Evolutionary conservation across 2,888 invertebrate genomes (phyloP), one percentile per base, ranked within the genome.

Genomic region (Drosophila gaucha): DNA sequence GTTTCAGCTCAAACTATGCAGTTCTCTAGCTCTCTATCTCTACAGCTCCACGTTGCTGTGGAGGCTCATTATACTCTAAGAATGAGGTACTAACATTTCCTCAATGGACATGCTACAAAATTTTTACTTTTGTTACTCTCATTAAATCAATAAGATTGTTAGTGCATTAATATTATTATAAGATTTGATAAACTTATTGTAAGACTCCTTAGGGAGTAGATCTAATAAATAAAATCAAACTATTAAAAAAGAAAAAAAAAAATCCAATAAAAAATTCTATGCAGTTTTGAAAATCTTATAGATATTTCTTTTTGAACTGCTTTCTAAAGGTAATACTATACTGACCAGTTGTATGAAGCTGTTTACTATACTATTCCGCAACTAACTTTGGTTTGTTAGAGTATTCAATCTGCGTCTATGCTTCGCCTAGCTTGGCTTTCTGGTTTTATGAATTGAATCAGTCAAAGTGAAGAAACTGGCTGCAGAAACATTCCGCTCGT

Each of bases 401-500:
- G 64, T 22, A 60, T 60, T 39, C 14, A 3, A 1, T 4, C 0
- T 6, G 2, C 30, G 14, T 38, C 30, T 10, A 2, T 22, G 12
- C 49, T 16, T 0, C 3, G 24, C 0, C 8, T 14, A 12, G 24
- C 5, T 63, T 30, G 20, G 24, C 31, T 9, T 22, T 31, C 64
- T 16, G 64, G 64, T 64, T 88, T 88, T 83, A 88, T 88, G 89
- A 89, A 88, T 89, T 89, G 79, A 88, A 89, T 86, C 89, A 86
- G 89, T 86, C 89, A 86, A 80, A 88, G 71, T 68, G 69, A 68
- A 68, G 69, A 51, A 52, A 57, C 39, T 54, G 58, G 31, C 38
- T 35, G 30, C 35, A 44, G 59, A 36, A 66, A 55, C 64, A 64
- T 64, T 64, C 65, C 44, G 38, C 24, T 39, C 31, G 18, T 39